Evolutionary conservation across 2,797 vertebrate species (phyloP).

Genomic region (Ptychobarbus kaznakovi): DNA sequence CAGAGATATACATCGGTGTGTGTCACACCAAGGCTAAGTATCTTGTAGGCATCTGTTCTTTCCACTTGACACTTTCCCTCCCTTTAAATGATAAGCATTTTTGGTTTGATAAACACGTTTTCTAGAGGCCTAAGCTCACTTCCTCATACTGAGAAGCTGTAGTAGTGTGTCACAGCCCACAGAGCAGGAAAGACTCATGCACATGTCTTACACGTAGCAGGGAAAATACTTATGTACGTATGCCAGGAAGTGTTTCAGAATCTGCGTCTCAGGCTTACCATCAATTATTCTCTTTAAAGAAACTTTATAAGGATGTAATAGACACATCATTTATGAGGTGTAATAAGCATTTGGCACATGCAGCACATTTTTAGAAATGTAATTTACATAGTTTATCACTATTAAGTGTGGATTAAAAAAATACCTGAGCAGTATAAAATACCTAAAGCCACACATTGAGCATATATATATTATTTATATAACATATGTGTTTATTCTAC

Average conservation of each 20-base stretch:
- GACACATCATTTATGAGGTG: background rate
- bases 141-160: conserved; percentile 18
- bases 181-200: conserved; percentile 23
- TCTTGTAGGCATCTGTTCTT: background rate
- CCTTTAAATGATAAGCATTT: background rate
- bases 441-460: background rate
- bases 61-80: background rate
- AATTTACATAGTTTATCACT: background rate
- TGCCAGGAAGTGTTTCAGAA: conserved; percentile 67
- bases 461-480: background rate
- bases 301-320: background rate
- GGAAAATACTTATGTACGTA: conserved; percentile 68
- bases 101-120: background rate
- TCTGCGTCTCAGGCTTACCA: conserved; percentile 25
- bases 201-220: background rate
- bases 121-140: background rate
- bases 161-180: background rate
- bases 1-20: background rate
- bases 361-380: background rate
- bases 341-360: no score
- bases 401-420: background rate
- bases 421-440: background rate
- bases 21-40: background rate
- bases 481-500: background rate
- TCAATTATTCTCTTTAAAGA: background rate